Conservation (phyloP, 2,113 vertebrate genomes). For the Poeciliopsis prolifica region DNA sequence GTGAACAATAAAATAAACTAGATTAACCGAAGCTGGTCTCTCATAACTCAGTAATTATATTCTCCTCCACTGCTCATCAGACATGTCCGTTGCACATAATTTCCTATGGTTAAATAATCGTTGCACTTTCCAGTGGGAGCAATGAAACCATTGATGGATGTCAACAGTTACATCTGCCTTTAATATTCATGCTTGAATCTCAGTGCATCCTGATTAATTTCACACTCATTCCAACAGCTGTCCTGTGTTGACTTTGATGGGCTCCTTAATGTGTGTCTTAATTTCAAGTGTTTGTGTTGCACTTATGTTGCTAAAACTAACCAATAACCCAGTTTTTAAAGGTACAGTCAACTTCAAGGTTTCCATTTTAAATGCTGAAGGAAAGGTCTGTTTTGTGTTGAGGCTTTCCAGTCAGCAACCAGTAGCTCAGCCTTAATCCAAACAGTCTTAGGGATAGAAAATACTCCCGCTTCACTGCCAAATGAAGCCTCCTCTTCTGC, state of each 20-base stretch:
- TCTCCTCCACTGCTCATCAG: background rate
- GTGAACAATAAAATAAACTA: no score
- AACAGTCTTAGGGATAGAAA: slow-evolving; percentile 37
- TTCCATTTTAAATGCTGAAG: background rate
- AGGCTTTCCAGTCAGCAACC: slow-evolving; percentile 29
- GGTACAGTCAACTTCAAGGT: background rate
- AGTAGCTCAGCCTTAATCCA: slow-evolving; percentile 44
- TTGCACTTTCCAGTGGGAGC: background rate
- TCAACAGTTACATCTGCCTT: background rate
- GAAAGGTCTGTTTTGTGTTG: slow-evolving; percentile 15
- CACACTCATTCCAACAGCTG: no score
- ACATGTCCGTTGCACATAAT: background rate
- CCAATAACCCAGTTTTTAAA: slow-evolving; percentile 7
- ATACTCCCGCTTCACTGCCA: slow-evolving; percentile 32
- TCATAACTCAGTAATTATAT: background rate
- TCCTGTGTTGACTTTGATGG: background rate
- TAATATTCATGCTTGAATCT: background rate
- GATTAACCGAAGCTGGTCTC: background rate
- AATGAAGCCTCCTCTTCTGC: slow-evolving; percentile 54
- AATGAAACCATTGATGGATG: background rate
- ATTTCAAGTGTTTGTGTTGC: background rate
- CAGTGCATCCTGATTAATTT: background rate
- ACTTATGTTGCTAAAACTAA: background rate
- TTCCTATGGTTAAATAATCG: background rate
- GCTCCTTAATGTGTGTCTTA: background rate